Base-by-base conservation (phyloP, 1,140 invertebrate genomes). In the Platyscapa corneri region DNA sequence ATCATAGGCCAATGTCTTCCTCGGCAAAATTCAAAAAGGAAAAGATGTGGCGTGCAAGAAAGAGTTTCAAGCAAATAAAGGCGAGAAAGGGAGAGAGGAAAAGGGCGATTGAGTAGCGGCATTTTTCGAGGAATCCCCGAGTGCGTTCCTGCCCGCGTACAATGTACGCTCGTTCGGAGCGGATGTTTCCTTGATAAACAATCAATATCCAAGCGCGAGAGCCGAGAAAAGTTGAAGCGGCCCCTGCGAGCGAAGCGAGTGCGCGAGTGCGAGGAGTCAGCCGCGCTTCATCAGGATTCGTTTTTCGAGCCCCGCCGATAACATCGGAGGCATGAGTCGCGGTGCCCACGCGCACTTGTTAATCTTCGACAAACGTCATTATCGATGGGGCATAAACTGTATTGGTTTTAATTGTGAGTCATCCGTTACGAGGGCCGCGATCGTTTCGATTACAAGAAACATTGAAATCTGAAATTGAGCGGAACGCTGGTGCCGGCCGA, bases 141-240 rank as follows among this genome's bases (percentile, higher is more conserved):
- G 34, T 20, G 67, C 34, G 67, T 72, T 72, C 67, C n/a, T 72
- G 3, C 2, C 34, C 12, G 3, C 2, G 67, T 23, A 12, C 23
- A 74, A 42, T 39, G 20, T 23, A 6, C 5, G 0, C 20, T 1
- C 23, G 23, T 8, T 74, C 67, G 70, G 27, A 1, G 6, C 32
- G 82, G 42, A 83, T 84, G 42, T 77, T 67, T 80, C 32, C 34
- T 84, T 34, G 64, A 80, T 80, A 84, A 84, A 84, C 39, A 80
- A 78, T 77, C 78, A 80, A 84, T 84, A 79, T 84, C 67, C 42
- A n/a, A 37, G n/a, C 8, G 49, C 2, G 18, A 42, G 2, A 30
- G 16, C 32, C 14, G 60, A 72, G 30, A 70, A 65, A 49, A 10
- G 5, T 56, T 34, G 27, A 75, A 79, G 34, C 39, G 27, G 16